Evolutionary conservation across 2,888 invertebrate genomes (phyloP), one percentile per base, ranked within the genome.

Genomic region (Melanargia galathea): DNA sequence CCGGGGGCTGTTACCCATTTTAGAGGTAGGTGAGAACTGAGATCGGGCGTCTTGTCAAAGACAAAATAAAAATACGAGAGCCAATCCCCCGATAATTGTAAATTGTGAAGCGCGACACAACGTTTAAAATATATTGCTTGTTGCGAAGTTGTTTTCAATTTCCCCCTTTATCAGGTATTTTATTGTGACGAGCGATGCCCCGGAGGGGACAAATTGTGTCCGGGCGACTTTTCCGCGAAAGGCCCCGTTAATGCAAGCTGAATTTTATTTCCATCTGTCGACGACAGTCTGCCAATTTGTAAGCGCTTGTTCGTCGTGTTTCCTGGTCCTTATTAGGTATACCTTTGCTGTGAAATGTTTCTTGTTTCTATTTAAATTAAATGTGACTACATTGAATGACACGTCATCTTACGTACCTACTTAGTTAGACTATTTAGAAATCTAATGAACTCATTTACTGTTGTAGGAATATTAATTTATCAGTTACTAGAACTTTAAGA

Each of bases 231-330:
- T 66, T 64, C 52, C 63, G 45, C 61, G 63, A 57, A 64, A 40
- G 11, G 45, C 43, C 38, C 61, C 67, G 55, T 73, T 70, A 73
- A 75, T 76, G 70, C 70, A 66, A 65, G 71, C 71, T 67, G 70
- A 73, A 74, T 76, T 74, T 74, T 73, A 74, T 73, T 71, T 71
- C 68, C 64, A 63, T 61, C 67, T 69, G 66, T 69, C 68, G 56
- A 58, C 66, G 65, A 61, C 68, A 69, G 70, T 62, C 67, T 74
- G 67, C 71, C 76, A 75, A 78, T 79, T 78, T 78, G 78, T 74
- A 73, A 70, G 57, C 71, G 71, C 62, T 70, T 72, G 72, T 71
- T 71, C 69, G 69, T 67, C 66, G 68, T 55, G 74, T 71, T 75
- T 75, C 72, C 73, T 70, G 73, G 72, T 70, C 67, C 55, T 40